phyloP scores from a whole-genome alignment of 2,888 invertebrate species.

The Metopia argyrocephala region DNA sequence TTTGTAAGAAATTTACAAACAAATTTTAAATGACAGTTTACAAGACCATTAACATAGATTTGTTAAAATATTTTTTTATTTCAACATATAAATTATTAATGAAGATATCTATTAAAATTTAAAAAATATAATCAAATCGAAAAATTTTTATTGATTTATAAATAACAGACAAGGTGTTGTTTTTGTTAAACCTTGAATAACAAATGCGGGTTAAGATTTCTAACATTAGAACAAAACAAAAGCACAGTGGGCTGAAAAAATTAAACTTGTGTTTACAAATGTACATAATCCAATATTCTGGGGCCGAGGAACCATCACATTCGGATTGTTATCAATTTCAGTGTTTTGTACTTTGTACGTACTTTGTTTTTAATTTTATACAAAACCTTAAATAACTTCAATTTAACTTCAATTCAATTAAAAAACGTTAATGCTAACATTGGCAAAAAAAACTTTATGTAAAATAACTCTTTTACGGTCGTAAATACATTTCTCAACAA shows the following conservation, averaged over 20 bases:
- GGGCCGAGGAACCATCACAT: too few species aligned
- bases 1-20: slow-evolving; percentile 16
- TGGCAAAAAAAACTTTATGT: too few species aligned
- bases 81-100: not conserved
- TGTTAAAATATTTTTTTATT: slow-evolving; percentile 22
- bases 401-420: too few species aligned
- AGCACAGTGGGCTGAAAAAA: slow-evolving; percentile 3
- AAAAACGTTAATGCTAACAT: too few species aligned
- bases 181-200: not conserved
- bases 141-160: not conserved
- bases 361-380: too few species aligned
- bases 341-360: too few species aligned
- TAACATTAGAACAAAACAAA: not conserved
- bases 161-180: slow-evolving; percentile 2
- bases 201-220: slow-evolving; percentile 11
- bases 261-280: too few species aligned
- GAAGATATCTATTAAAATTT: slow-evolving; percentile 1
- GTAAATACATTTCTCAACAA: too few species aligned
- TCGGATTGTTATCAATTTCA: too few species aligned
- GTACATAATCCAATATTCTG: too few species aligned
- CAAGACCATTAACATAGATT: slow-evolving; percentile 31
- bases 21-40: slow-evolving; percentile 46
- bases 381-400: too few species aligned
- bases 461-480: too few species aligned
- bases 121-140: slow-evolving; percentile 15